phyloP scores from a whole-genome alignment of 1,140 invertebrate genomes.

The Pseudomyrmex flavicornis region DNA sequence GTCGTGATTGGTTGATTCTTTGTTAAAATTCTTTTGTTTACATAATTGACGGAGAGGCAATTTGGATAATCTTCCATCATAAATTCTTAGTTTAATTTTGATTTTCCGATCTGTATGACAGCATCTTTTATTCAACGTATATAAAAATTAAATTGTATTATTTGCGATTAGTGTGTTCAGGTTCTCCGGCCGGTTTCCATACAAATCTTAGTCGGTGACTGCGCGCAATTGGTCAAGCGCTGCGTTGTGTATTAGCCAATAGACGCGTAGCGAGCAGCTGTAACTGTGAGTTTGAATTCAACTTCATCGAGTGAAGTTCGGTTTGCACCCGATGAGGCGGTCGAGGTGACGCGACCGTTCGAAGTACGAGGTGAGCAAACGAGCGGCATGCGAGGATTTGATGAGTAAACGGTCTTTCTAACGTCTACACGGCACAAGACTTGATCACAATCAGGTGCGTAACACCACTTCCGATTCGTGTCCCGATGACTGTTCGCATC shows the following conservation, averaged over 20 bases:
- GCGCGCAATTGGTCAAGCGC: background rate
- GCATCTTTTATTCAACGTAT: no score
- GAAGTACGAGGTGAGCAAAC: background rate
- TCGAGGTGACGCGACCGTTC: background rate
- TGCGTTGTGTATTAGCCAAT: background rate
- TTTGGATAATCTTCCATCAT: no score
- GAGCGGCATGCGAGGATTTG: slow-evolving; percentile 5
- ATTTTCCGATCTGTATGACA: no score
- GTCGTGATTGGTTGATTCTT: no score
- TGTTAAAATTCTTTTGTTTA: no score
- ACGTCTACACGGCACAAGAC: background rate
- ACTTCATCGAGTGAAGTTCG: background rate
- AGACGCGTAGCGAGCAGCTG: no score
- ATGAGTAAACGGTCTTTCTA: background rate
- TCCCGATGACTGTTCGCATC: background rate
- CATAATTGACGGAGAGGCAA: no score
- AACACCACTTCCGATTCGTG: background rate
- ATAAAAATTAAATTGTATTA: no score
- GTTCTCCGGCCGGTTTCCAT: no score
- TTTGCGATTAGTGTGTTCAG: no score
- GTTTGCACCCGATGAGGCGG: background rate
- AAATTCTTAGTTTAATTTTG: no score
- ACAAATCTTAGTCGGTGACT: no score
- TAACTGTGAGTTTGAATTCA: slow-evolving; percentile 35
- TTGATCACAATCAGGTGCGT: background rate